Evolutionary conservation across 2,888 invertebrate genomes (phyloP).

Genomic region (Magallana nippona): DNA sequence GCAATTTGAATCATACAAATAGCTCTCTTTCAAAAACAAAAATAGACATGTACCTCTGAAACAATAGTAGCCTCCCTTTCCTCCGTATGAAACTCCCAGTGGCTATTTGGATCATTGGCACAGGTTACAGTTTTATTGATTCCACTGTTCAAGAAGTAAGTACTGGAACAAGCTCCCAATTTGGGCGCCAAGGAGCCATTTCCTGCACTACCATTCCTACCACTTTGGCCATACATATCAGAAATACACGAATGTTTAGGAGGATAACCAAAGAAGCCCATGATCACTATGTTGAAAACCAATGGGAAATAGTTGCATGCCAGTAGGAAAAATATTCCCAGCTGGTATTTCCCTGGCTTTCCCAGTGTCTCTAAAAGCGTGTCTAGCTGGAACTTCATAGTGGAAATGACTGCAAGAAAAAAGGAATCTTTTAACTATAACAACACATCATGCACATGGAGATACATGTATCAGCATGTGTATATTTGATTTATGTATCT

Average conservation of each 20-base stretch:
- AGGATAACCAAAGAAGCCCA: slow-evolving; percentile 71
- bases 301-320: slow-evolving; percentile 71
- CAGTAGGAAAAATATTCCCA: slow-evolving; percentile 67
- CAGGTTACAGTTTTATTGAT: slow-evolving; percentile 59
- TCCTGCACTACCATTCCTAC: not conserved
- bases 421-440: not conserved
- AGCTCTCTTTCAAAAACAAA: not conserved
- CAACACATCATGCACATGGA: not conserved
- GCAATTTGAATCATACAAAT: not conserved
- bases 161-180: slow-evolving; percentile 41
- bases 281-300: slow-evolving; percentile 74
- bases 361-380: slow-evolving; percentile 65
- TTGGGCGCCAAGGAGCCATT: not conserved
- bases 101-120: slow-evolving; percentile 51
- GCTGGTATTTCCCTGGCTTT: slow-evolving; percentile 67
- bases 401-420: not conserved
- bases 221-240: not conserved
- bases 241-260: slow-evolving; percentile 61
- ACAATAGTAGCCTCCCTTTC: slow-evolving; percentile 64
- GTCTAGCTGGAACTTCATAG: slow-evolving; percentile 62
- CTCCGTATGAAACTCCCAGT: slow-evolving; percentile 55
- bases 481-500: too few relatives aligned
- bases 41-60: slow-evolving; percentile 62
- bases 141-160: slow-evolving; percentile 47
- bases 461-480: too few relatives aligned